Evolutionary conservation across 1,140 invertebrate genomes (phyloP), one percentile per base, ranked within the genome.

Genomic region (Reticulitermes speratus): DNA sequence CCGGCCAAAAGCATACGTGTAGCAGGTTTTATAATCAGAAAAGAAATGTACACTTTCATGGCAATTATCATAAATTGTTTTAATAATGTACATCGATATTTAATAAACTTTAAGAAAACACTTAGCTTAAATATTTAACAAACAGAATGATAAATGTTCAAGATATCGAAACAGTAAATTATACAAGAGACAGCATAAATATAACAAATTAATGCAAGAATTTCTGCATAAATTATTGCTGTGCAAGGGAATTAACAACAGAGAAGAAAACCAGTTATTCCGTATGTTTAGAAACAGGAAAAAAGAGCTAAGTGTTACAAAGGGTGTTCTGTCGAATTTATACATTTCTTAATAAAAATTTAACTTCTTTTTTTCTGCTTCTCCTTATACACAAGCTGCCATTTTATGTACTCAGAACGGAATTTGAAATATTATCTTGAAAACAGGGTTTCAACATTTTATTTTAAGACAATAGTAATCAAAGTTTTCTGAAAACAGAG

Each of bases 81-180:
- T 59, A 85, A 69, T 85, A 69, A 75, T 85, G 55, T 85, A 85
- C 85, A 85, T 59, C 85, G 75, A 85, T 85, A 85, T 85, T 85
- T 85, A 85, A 85, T 85, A 85, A 85, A 85, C 65, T 85, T 85
- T 85, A 85, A 85, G 85, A 85, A 85, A 85, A 85, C 85, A 85
- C 65, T 48, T 85, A 85, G 85, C 85, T 65, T 45, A 65, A 84
- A 85, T 52, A n/a, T 25, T 83, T 52, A 84, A 84, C 44, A 45
- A 84, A 84, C 83, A 84, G 48, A 84, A 44, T 45, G 25, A 84
- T 52, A 84, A 82, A 45, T 84, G 8, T 3, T 44, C 32, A 30
- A 21, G 3, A 75, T 30, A 75, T 1, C 25, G 65, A 75, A 65
- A 30, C 65, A 75, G 14, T 75, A 75, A 75, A 75, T 75, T 75